Percentiles rank a stretch among this genome's conserved stretches.
phyloP scores from a whole-genome alignment of 92 coral and sea anemone genomes.

The Micromussa lordhowensis region DNA sequence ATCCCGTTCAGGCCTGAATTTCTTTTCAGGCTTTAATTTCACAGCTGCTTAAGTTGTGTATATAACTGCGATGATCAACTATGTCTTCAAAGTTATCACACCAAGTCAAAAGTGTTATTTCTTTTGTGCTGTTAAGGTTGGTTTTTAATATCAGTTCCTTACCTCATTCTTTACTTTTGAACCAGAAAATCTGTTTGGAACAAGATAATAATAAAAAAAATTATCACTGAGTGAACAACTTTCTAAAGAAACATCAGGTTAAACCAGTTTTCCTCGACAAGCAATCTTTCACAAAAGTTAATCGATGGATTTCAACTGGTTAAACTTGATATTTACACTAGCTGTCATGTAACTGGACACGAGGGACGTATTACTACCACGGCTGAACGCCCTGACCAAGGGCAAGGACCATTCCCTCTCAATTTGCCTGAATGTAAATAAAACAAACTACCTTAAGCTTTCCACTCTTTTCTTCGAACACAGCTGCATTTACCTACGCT shows the following conservation, averaged over 20 bases:
- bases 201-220: not conserved
- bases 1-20: no score
- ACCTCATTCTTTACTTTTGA: slow-evolving; percentile 91
- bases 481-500: no score
- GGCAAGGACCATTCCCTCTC: not conserved
- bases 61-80: no score
- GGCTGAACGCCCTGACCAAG: not conserved
- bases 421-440: not conserved
- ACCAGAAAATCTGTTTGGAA: slow-evolving; percentile 88
- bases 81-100: no score
- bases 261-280: not conserved
- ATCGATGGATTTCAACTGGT: no score
- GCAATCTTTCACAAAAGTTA: not conserved
- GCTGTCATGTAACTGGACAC: no score
- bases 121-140: not conserved
- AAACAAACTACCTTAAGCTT: not conserved
- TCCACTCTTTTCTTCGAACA: not conserved
- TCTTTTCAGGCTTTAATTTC: no score
- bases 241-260: not conserved
- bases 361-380: no score
- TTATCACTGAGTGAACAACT: not conserved
- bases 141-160: not conserved
- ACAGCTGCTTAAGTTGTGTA: no score
- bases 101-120: not conserved
- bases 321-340: no score